Base-by-base conservation (phyloP, 2,797 vertebrate species). In the Tolypeutes matacus region DNA sequence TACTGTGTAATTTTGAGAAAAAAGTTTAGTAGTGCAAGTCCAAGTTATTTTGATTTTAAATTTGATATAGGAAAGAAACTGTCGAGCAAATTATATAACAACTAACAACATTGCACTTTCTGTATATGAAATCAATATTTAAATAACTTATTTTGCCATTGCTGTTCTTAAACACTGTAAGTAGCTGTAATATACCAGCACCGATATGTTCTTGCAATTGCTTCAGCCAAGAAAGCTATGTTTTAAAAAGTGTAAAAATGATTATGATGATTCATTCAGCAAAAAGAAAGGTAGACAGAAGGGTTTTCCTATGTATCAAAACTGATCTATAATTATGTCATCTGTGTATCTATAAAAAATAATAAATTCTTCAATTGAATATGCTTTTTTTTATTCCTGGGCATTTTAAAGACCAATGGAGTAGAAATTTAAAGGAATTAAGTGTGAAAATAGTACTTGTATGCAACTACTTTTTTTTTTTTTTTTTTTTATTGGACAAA, bases 71-170 rank as follows among this genome's bases (percentile, higher is more conserved):
- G 95, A 98, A 97, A 97, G 93, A 91, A 98, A 98, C 97, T 97
- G 97, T 98, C 89, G 93, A 98, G 97, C 98, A 98, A 99, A 98
- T 99, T 99, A 99, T 98, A 98, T 99, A 99, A 99, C 99, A 99
- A 98, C 99, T 99, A 98, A 99, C 99, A 99, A 98, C 97, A 98
- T 99, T 99, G 99, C 99, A 99, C 99, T 99, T 99, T 99, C 99
- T 99, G 99, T 99, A 99, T 99, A 99, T 99, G 99, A 99, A 99
- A 99, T 99, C 99, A 98, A 99, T 99, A 99, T 99, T 99, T 99
- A 99, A 99, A 99, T 99, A 99, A 99, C 99, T 99, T 99, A 99
- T 99, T 99, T 99, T 98, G 98, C 98, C 98, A 99, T 99, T 98
- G 98, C 98, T 99, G 98, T 99, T 99, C 98, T 98, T 98, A 99